Evolutionary conservation across 1,140 invertebrate genomes (phyloP), one percentile per base, ranked within the genome.

Genomic region (Lysiphlebus fabarum): DNA sequence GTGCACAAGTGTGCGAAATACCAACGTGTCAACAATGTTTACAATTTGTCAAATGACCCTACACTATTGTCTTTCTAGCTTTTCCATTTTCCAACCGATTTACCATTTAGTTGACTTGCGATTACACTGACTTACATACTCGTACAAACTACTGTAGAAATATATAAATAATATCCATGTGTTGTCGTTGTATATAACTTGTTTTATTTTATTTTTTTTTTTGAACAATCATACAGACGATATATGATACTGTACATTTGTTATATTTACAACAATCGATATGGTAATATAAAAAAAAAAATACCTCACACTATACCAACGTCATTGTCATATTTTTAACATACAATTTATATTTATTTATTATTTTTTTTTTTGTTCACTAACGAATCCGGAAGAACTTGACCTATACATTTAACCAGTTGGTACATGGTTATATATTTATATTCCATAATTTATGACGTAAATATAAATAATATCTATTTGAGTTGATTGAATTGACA

Each of bases 41-140:
- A 71, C 73, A 73, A 77, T 79, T 78, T 79, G 76, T 79, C 75
- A 78, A 71, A 69, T 63, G 66, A 69, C 67, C 64, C 66, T 33
- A 36, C 10, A 33, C 26, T 36, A n/a, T 33, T 17, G 14, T 34
- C 72, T 75, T 43, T 34, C 42, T 14, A 73, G 69, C 71, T 79
- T 79, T 79, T 72, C 75, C 74, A 79, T 79, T 79, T 78, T 79
- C 77, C 74, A 63, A 55, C 70, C 77, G 77, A 78, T 77, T 79
- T 77, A 68, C 68, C 62, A 61, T 70, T 12, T 38, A 33, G 48
- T n/a, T 37, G 43, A 42, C 50, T 60, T 49, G 47, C 58, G 38
- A 60, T 48, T 54, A 54, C 54, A 51, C 14, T 47, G 12, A 12
- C 2, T 10, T 4, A 10, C 45, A 58, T 58, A 33, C 59, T 59